A percentile compares a stretch with the other conserved stretches of the same genome.
Conservation (phyloP, 2,797 vertebrate genomes). For the Babyrousa celebensis region DNA sequence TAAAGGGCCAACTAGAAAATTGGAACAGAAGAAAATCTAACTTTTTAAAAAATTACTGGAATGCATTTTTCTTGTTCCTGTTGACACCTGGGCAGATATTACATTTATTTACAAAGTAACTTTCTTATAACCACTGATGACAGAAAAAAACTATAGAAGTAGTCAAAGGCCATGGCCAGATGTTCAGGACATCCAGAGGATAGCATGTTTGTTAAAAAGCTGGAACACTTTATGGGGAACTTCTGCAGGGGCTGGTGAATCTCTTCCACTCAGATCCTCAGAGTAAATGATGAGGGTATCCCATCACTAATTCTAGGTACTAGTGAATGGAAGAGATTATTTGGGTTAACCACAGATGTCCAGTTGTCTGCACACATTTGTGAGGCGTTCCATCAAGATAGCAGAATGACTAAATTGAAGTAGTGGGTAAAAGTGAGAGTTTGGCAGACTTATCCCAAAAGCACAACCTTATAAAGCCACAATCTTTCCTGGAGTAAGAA, state of each 20-base stretch:
- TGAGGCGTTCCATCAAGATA: not conserved
- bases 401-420: not conserved
- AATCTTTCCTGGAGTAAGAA: not conserved
- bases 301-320: not conserved
- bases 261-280: not conserved
- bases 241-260: not conserved
- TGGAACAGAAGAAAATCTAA: slow-evolving; percentile 1
- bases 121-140: not conserved
- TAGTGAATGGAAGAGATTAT: not conserved
- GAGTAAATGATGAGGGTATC: not conserved
- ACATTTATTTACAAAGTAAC: not conserved
- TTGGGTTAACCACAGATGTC: not conserved
- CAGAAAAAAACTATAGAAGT: not conserved
- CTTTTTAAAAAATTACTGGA: not conserved
- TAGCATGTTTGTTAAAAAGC: not conserved
- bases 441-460: not conserved
- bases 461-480: not conserved
- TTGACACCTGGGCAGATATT: not conserved
- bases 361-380: not conserved
- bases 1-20: not conserved
- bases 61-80: not conserved
- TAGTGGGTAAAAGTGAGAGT: not conserved
- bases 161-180: not conserved
- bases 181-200: not conserved
- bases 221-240: not conserved